Evolutionary conservation across 1,140 invertebrate species (phyloP).

Genomic region (Bombus waltoni): DNA sequence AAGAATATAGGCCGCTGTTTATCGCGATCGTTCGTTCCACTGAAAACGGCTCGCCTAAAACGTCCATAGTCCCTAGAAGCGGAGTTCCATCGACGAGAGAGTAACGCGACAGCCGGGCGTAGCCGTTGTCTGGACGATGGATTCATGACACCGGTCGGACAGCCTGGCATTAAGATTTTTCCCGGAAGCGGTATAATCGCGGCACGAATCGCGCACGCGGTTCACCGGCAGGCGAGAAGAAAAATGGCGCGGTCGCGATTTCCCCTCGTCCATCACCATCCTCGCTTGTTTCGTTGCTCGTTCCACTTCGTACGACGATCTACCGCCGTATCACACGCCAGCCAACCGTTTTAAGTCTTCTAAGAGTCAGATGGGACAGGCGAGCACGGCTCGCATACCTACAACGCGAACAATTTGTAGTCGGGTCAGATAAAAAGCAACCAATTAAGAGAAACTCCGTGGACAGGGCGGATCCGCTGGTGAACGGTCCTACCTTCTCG

Average conservation of each 20-base stretch:
- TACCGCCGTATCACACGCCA: background rate
- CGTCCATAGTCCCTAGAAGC: background rate
- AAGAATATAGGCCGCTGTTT: slow-evolving; percentile 22
- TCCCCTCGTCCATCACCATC: slow-evolving; percentile 65
- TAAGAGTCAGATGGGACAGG: slow-evolving; percentile 22
- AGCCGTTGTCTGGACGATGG: slow-evolving; percentile 28
- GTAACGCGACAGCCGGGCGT: slow-evolving; percentile 36
- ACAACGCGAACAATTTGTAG: slow-evolving; percentile 80
- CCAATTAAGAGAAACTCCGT: slow-evolving; percentile 80
- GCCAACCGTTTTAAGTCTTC: background rate
- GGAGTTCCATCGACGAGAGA: background rate
- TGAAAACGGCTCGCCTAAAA: slow-evolving; percentile 32
- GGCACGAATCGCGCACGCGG: background rate
- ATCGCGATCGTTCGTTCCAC: slow-evolving; percentile 20
- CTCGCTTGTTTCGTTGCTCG: slow-evolving; percentile 23
- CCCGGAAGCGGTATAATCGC: slow-evolving; percentile 55
- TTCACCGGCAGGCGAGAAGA: slow-evolving; percentile 45
- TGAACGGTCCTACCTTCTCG: background rate
- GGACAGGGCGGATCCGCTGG: slow-evolving; percentile 14
- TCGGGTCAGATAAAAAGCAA: slow-evolving; percentile 74
- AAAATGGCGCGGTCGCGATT: slow-evolving; percentile 60
- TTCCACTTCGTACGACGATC: slow-evolving; percentile 5
- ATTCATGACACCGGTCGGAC: slow-evolving; percentile 49
- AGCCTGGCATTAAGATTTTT: slow-evolving; percentile 63
- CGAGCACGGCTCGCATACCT: slow-evolving; percentile 65